Conservation (phyloP, 2,113 vertebrate genomes). For the Noctilio leporinus region DNA sequence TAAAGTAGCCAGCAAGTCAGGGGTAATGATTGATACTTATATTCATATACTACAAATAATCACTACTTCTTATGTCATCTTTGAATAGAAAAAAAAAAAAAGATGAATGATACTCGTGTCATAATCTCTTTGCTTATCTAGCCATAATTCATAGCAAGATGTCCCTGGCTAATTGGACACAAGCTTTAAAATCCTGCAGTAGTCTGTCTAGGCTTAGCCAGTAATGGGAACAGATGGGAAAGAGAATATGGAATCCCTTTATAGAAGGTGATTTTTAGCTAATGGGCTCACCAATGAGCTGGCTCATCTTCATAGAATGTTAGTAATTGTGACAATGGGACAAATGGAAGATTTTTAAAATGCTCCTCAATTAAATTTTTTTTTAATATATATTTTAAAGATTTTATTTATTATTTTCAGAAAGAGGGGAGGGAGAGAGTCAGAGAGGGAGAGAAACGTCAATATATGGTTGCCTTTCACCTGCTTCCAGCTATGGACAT, state of each 20-base stretch:
- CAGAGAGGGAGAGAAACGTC: too few species aligned
- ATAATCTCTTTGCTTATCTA: neutral
- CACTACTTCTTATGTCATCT: neutral
- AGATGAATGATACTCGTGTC: neutral
- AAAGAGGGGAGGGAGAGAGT: too few species aligned
- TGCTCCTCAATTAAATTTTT: neutral
- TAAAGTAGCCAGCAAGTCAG: neutral
- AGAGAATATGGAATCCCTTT: neutral
- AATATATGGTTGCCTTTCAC: too few species aligned
- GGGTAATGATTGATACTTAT: neutral
- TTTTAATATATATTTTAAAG: too few species aligned
- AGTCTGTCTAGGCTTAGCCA: neutral
- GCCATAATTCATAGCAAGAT: neutral
- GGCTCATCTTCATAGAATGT: neutral
- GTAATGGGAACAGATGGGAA: neutral
- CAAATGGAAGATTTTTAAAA: neutral
- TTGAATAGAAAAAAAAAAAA: constrained; percentile 19
- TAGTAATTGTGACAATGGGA: constrained; percentile 15
- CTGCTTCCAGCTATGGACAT: too few species aligned
- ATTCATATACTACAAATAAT: neutral
- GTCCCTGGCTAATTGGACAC: neutral
- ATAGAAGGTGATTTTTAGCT: neutral
- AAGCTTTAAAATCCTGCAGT: neutral
- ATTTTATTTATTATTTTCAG: too few species aligned
- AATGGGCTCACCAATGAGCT: neutral